Base-by-base conservation (phyloP, 1,140 invertebrate species). In the Habropoda laboriosa region DNA sequence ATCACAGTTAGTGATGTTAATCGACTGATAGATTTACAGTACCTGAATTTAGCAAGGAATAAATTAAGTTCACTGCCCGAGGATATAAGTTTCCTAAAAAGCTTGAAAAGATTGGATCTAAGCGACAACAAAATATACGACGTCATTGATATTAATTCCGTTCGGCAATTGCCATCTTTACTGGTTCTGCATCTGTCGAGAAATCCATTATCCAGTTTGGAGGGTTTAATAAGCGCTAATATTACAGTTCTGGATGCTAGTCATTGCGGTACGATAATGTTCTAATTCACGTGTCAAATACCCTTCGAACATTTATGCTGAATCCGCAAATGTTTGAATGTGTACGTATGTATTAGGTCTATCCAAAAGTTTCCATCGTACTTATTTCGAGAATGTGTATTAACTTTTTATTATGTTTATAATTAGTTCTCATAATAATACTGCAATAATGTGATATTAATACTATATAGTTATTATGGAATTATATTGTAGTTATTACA, bases 11-110 rank as follows among this genome's bases (percentile, higher is more conserved):
- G 40, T 16, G 84, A 90, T 10, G 70, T 93, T 57, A 89, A 85
- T 51, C 81, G 75, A 35, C 49, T 92, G 27, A 81, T 42, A 13
- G 87, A 90, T 16, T 73, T 92, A 3, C 61, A 89, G 32, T 81
- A 88, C 21, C 49, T 93, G 8, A 90, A 92, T 82, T 79, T 92
- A 35, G 89, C 89, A 4, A 82, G 79, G 40, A 92, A 93, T 80
- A 60, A 76, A 60, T 78, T 93, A 30, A 85, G 38, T 38, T 85
- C 67, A 21, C 58, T 92, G 57, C 90, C 91, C 0, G 63, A 55
- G 7, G 75, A 83, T 66, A 55, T 92, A n/a, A 64, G 71, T 0
- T 42, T 80, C 8, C 71, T 92, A 8, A 70, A 18, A 4, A 89
- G 86, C 49, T 79, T 92, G 21, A 84, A 79, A 24, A 88, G 32